Conservation (phyloP, 1,140 invertebrate species). For the Neelides sp. region DNA sequence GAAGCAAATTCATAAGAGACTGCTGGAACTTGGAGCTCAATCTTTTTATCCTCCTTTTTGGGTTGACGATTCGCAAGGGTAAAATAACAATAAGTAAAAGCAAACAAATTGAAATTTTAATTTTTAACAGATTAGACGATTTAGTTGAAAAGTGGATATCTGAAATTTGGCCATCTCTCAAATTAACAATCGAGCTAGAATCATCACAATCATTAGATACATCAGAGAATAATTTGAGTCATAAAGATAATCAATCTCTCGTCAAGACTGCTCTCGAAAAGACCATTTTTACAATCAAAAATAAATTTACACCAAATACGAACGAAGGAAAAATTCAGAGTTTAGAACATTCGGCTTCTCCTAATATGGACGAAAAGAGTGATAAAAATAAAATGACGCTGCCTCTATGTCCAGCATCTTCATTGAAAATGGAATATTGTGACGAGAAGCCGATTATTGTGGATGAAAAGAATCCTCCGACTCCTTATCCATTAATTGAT, state of each 20-base stretch:
- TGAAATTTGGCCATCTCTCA: slow-evolving; percentile 37
- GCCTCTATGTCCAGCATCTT: slow-evolving; percentile 12
- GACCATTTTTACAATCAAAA: background rate
- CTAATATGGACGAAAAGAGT: too few species aligned
- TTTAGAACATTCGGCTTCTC: too few species aligned
- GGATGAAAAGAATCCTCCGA: slow-evolving; percentile 10
- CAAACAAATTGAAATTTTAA: background rate
- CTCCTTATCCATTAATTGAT: slow-evolving; percentile 24
- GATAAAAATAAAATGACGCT: slow-evolving; percentile 14
- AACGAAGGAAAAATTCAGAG: too few species aligned
- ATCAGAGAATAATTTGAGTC: too few species aligned
- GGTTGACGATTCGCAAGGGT: slow-evolving; percentile 46
- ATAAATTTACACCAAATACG: background rate
- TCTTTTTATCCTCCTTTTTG: slow-evolving; percentile 40
- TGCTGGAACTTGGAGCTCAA: slow-evolving; percentile 40
- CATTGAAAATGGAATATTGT: slow-evolving; percentile 15
- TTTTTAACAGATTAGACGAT: slow-evolving; percentile 37
- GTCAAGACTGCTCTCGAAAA: too few species aligned
- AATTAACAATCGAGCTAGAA: slow-evolving; percentile 22
- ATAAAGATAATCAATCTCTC: too few species aligned
- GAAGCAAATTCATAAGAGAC: slow-evolving; percentile 37
- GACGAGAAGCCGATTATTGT: background rate
- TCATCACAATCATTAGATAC: too few species aligned
- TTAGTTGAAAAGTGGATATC: slow-evolving; percentile 44
- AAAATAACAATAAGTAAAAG: slow-evolving; percentile 1